These are phyloP conservation scores for Manis javanica DNA, from an alignment of 2,797 vertebrate genomes.

Conservation along the genomic window DNA sequence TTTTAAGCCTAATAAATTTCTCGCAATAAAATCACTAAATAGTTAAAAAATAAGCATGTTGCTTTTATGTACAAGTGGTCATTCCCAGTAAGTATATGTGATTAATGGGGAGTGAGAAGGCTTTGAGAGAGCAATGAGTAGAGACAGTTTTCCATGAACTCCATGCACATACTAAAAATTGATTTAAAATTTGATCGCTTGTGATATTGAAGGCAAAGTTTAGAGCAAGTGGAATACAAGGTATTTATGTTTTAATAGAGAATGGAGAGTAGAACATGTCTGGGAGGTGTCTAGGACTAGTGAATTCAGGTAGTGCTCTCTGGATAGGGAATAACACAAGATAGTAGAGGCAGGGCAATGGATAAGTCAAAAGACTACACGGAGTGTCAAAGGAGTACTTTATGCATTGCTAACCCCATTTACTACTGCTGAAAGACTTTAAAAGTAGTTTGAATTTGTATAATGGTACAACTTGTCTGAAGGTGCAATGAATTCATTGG, in stretches of 20 bases:
- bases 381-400: background rate
- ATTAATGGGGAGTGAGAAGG: background rate
- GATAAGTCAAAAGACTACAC: background rate
- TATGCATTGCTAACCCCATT: background rate
- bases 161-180: background rate
- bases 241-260: background rate
- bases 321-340: background rate
- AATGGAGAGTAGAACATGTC: background rate
- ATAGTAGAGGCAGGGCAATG: background rate
- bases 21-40: background rate
- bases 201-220: background rate
- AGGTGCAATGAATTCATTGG: background rate
- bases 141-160: background rate
- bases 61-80: background rate
- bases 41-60: background rate
- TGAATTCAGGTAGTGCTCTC: background rate
- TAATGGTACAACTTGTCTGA: background rate
- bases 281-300: fast-evolving
- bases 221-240: background rate
- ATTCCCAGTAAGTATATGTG: background rate
- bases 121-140: background rate
- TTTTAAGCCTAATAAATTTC: background rate
- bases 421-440: background rate
- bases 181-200: background rate
- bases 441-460: background rate